phyloP scores from a whole-genome alignment of 2,888 invertebrate genomes.

The Lucinisca nassula region DNA sequence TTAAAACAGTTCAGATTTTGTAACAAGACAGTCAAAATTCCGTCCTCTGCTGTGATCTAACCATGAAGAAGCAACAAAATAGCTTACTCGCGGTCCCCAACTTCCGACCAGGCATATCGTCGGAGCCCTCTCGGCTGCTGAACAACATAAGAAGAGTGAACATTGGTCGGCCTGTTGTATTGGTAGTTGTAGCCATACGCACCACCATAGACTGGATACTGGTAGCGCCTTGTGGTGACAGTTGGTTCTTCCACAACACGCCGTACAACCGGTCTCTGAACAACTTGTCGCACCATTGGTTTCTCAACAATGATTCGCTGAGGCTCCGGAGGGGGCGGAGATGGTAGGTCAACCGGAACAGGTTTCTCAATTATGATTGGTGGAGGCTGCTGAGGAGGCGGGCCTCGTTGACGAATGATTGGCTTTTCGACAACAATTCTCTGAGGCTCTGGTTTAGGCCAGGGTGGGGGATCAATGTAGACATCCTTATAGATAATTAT shows the following conservation, averaged over 20 bases:
- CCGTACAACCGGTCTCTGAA: neutral
- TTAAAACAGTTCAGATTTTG: too few species aligned
- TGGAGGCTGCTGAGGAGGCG: constrained; percentile 38
- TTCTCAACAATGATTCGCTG: constrained; percentile 62
- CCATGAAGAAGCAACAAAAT: too few species aligned
- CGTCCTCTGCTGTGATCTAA: too few species aligned
- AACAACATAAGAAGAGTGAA: constrained; percentile 43
- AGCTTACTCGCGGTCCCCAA: constrained; percentile 34
- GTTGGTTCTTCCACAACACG: constrained; percentile 25
- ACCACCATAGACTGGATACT: neutral
- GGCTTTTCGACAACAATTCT: constrained; percentile 63
- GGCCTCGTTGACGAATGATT: constrained; percentile 43
- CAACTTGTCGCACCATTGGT: constrained; percentile 38
- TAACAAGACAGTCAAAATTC: too few species aligned
- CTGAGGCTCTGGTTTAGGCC: constrained; percentile 60
- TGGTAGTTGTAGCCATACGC: constrained; percentile 41
- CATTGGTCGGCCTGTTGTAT: constrained; percentile 7
- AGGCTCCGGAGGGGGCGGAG: constrained; percentile 15
- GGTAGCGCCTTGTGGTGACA: constrained; percentile 10
- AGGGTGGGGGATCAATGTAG: constrained; percentile 58
- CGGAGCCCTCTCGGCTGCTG: constrained; percentile 39
- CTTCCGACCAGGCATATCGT: constrained; percentile 51
- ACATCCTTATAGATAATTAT: constrained; percentile 62
- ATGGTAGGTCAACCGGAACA: constrained; percentile 51
- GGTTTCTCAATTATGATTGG: constrained; percentile 62